Percentiles rank a stretch among this genome's conserved stretches.
Conservation (phyloP, 2,113 vertebrate species). For the Egretta garzetta region DNA sequence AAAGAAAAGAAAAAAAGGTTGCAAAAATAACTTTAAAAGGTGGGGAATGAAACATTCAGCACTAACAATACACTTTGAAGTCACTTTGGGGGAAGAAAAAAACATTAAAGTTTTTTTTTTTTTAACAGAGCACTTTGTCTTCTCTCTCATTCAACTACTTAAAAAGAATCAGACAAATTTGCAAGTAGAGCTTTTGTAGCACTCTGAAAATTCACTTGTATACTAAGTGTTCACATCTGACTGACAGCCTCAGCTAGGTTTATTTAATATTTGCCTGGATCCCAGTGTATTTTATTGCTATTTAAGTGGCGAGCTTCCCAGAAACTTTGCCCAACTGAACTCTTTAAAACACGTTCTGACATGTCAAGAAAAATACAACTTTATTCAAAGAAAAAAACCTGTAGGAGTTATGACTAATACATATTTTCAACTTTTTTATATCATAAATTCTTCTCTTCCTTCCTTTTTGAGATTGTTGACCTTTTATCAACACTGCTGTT, state of each 20-base stretch:
- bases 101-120: neutral
- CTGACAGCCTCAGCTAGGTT: neutral
- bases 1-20: neutral
- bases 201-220: constrained; percentile 14
- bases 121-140: neutral
- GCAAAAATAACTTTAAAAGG: neutral
- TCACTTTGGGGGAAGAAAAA: neutral
- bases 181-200: neutral
- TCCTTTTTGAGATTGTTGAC: neutral
- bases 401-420: neutral
- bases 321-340: neutral
- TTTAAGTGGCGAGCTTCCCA: neutral
- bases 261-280: neutral
- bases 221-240: neutral
- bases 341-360: neutral
- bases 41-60: neutral
- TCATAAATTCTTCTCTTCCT: neutral
- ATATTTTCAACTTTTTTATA: neutral
- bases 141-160: neutral
- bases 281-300: neutral
- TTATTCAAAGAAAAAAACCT: neutral
- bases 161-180: neutral
- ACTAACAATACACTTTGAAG: neutral
- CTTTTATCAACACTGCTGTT: neutral
- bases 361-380: neutral